Percentiles rank a stretch among this genome's conserved stretches.
Conservation (phyloP, 2,797 vertebrate genomes). For the Pseudochromis fuscus region DNA sequence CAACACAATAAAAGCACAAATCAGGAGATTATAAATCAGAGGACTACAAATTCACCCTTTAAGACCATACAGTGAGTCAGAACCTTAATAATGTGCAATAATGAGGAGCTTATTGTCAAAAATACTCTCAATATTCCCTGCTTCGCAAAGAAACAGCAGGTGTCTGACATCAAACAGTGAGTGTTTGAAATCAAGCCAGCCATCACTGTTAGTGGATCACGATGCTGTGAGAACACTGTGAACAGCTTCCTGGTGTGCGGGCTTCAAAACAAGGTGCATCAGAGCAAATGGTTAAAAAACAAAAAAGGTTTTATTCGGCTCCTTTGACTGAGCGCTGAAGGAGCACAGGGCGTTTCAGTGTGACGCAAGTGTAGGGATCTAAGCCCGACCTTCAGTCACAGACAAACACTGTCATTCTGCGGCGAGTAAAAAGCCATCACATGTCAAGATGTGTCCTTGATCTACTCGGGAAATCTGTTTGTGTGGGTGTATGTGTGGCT, state of each 20-base stretch:
- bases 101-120: constrained; percentile 31
- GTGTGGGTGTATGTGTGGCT: constrained; percentile 6
- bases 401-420: constrained; percentile 58
- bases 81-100: not conserved
- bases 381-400: constrained; percentile 61
- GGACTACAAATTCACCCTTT: not conserved
- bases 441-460: constrained; percentile 49
- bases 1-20: not conserved
- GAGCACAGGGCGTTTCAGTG: constrained; percentile 23
- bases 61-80: not conserved
- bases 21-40: not conserved
- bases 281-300: constrained; percentile 25
- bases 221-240: constrained; percentile 17
- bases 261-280: constrained; percentile 21
- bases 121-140: constrained; percentile 27
- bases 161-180: constrained; percentile 55
- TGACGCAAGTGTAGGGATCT: constrained; percentile 29
- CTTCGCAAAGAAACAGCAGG: constrained; percentile 41
- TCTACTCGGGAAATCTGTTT: constrained; percentile 42
- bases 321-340: not conserved
- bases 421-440: constrained; percentile 56
- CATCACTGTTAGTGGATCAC: constrained; percentile 39
- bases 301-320: constrained; percentile 28
- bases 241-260: constrained; percentile 18
- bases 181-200: constrained; percentile 48